Evolutionary conservation across 1,140 invertebrate genomes (phyloP).

Genomic region (Nomia melanderi): DNA sequence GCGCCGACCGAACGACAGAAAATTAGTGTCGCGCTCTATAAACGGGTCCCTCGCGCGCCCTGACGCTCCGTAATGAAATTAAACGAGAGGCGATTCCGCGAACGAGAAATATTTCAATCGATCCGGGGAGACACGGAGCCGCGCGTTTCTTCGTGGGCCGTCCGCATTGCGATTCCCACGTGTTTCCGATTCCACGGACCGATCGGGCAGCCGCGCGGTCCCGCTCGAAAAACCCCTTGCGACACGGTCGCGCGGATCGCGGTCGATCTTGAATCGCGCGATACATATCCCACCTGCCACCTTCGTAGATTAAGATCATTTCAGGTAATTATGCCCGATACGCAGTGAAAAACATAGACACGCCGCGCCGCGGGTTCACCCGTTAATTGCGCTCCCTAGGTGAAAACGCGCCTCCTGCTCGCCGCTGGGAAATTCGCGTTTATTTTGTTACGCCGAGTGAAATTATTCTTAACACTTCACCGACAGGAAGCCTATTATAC

Average conservation of each 20-base stretch:
- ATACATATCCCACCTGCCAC: slow-evolving; percentile 42
- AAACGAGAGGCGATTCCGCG: slow-evolving; percentile 51
- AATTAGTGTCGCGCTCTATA: slow-evolving; percentile 57
- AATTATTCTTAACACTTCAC: too few species aligned
- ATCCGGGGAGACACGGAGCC: too few species aligned
- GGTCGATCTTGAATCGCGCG: neutral
- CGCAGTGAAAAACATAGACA: slow-evolving; percentile 10
- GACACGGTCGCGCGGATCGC: slow-evolving; percentile 1
- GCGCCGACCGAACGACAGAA: slow-evolving; percentile 55
- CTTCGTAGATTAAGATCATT: slow-evolving; percentile 42
- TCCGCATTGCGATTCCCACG: slow-evolving; percentile 23
- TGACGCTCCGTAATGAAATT: slow-evolving; percentile 62
- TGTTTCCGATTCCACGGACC: slow-evolving; percentile 45
- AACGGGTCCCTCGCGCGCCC: slow-evolving; percentile 15
- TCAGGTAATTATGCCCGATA: slow-evolving; percentile 36
- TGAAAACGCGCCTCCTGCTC: neutral
- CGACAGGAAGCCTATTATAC: too few species aligned
- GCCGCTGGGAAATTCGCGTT: neutral
- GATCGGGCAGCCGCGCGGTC: too few species aligned
- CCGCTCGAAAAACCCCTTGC: slow-evolving; percentile 24
- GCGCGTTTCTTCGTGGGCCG: neutral
- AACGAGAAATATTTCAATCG: slow-evolving; percentile 51
- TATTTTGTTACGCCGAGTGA: neutral
- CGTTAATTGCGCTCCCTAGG: neutral
- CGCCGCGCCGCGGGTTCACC: neutral